A percentile compares a stretch with the other conserved stretches of the same genome.
These are phyloP conservation scores for Zele albiditarsus DNA, from an alignment of 2,888 invertebrate genomes.

Conservation along the genomic window DNA sequence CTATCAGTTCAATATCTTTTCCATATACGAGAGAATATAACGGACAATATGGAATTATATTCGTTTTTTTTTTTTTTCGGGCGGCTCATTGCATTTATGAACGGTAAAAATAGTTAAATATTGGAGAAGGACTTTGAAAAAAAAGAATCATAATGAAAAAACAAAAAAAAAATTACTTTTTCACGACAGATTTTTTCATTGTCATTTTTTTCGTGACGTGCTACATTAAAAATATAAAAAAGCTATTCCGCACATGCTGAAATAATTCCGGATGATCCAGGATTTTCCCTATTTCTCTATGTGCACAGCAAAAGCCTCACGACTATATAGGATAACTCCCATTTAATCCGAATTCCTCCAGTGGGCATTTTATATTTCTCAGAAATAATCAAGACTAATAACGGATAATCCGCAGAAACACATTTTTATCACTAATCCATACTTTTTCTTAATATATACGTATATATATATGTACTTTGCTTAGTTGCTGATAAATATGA, in stretches of 20 bases:
- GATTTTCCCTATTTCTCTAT: slow-evolving; percentile 16
- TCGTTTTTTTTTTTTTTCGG: slow-evolving; percentile 5
- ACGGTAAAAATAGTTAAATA: neutral
- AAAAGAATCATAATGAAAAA: neutral
- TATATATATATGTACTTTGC: neutral
- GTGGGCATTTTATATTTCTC: slow-evolving; percentile 5
- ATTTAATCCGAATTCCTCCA: neutral
- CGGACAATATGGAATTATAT: slow-evolving; percentile 5
- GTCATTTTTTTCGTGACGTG: slow-evolving; percentile 1
- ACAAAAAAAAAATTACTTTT: neutral
- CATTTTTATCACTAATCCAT: neutral
- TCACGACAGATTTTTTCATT: neutral
- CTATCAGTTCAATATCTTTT: slow-evolving; percentile 30
- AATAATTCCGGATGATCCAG: slow-evolving; percentile 23
- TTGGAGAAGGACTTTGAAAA: neutral
- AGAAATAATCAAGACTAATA: slow-evolving; percentile 13
- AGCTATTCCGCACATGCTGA: slow-evolving; percentile 15
- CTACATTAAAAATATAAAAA: slow-evolving; percentile 2
- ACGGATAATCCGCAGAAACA: neutral
- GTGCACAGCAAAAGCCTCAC: neutral
- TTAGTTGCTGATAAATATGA: neutral
- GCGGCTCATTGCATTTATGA: neutral
- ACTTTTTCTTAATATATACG: neutral
- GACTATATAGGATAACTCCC: slow-evolving; percentile 13
- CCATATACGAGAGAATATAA: slow-evolving; percentile 12